phyloP scores from a whole-genome alignment of 2,888 invertebrate genomes.

The Marronus borbonicus region DNA sequence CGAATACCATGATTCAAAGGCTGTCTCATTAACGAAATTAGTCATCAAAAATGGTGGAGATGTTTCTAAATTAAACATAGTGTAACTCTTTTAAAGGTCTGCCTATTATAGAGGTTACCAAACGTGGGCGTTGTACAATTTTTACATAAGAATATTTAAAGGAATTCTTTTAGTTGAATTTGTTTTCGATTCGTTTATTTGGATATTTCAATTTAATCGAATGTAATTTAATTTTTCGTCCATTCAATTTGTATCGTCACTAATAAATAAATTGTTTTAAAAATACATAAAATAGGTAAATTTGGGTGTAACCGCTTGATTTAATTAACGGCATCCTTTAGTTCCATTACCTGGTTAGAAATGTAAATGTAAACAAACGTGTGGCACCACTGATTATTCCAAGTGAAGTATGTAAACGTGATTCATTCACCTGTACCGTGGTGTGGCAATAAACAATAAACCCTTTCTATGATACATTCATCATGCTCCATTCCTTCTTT shows the following conservation, averaged over 20 bases:
- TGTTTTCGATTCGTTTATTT: not conserved
- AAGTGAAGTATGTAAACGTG: not conserved
- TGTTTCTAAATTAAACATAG: not conserved
- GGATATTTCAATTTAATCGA: no score
- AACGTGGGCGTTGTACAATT: slow-evolving; percentile 12
- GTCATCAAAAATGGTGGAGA: slow-evolving; percentile 7
- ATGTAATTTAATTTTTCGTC: no score
- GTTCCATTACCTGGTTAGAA: not conserved
- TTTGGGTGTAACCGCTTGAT: slow-evolving; percentile 11
- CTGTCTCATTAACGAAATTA: not conserved
- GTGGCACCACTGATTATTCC: slow-evolving; percentile 14
- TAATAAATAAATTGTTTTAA: not conserved
- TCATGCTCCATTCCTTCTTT: not conserved
- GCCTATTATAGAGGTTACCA: slow-evolving; percentile 7
- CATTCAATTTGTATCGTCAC: not conserved
- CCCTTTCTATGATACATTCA: not conserved
- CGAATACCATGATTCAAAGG: not conserved
- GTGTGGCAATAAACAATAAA: no score
- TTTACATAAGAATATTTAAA: not conserved
- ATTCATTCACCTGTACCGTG: slow-evolving; percentile 14
- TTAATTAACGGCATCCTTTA: not conserved
- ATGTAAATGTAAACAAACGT: slow-evolving; percentile 7
- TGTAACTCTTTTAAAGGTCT: slow-evolving; percentile 20
- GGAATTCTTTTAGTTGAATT: not conserved
- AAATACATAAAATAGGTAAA: not conserved